Evolutionary conservation across 2,888 invertebrate species (phyloP), one percentile per base, ranked within the genome.

Genomic region (Tryphoninae sp.): DNA sequence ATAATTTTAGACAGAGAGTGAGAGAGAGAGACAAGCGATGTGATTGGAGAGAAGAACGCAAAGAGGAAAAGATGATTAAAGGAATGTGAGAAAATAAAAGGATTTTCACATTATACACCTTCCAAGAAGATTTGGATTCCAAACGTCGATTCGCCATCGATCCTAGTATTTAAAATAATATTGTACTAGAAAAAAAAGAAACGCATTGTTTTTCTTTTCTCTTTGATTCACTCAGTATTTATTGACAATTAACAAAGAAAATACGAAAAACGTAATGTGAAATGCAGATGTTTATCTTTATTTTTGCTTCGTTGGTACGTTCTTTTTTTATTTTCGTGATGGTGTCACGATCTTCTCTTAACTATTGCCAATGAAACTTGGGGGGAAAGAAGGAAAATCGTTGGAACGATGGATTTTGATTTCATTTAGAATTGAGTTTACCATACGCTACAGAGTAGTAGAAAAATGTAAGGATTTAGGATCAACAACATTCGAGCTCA

Each of bases 191-290:
- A 53, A 45, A 45, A 45, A 45, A 45, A 45, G 13, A 9, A 45
- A 9, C 45, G 33, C 68, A 78, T 73, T 74, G 49, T 67, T 82
- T 71, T 75, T 81, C 78, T 71, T 82, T 81, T 49, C 67, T 64
- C 55, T 72, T 49, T 67, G 67, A 65, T 72, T 72, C 55, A 67
- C 62, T 76, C 81, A 78, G 78, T 82, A 82, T 82, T 82, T 76
- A 76, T 79, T 78, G 64, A 65, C 69, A 59, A 74, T 61, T 65
- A 73, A 69, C 53, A 68, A 78, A 23, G 33, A 59, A 67, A 40
- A 16, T 72, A 45, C 11, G 42, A 61, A 72, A 33, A 64, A 74
- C 40, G 26, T 55, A 45, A 49, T 19, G 23, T 55, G 22, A 64
- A 13, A 59, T 45, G 45, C 45, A 6, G 13, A 33, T n/a, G 26